Conservation (phyloP, 2,797 vertebrate species). For the Poeciliopsis turneri region DNA sequence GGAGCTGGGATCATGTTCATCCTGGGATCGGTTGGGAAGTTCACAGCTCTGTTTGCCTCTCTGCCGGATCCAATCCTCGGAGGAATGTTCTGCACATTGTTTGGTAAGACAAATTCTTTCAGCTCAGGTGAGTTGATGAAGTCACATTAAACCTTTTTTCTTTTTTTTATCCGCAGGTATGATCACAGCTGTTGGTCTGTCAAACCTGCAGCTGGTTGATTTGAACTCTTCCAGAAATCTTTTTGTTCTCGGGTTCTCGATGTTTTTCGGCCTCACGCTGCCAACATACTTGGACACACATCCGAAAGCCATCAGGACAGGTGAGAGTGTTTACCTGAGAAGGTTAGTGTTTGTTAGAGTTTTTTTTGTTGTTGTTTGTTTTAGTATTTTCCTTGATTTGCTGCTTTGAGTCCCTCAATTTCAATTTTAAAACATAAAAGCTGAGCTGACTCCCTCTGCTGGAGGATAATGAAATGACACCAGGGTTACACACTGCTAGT, state of each 20-base stretch:
- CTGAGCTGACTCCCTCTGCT: no score
- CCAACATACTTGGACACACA: slow-evolving; percentile 89
- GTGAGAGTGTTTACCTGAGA: slow-evolving; percentile 62
- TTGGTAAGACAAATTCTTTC: slow-evolving; percentile 79
- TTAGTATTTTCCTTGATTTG: background rate
- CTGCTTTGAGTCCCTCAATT: no score
- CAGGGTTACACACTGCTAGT: background rate
- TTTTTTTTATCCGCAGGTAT: slow-evolving; percentile 82
- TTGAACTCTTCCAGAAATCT: slow-evolving; percentile 97
- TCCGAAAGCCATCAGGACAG: slow-evolving; percentile 87
- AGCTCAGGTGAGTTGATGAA: background rate
- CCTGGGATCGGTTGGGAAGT: slow-evolving; percentile 92
- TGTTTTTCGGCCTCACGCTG: slow-evolving; percentile 93
- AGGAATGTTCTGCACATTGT: slow-evolving; percentile 97
- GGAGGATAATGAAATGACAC: background rate
- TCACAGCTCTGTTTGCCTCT: slow-evolving; percentile 94
- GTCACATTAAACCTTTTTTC: background rate
- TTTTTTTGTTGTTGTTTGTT: background rate
- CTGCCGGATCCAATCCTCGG: slow-evolving; percentile 95
- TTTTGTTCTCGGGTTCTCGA: slow-evolving; percentile 94
- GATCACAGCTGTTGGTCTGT: slow-evolving; percentile 96
- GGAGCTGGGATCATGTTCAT: slow-evolving; percentile 93
- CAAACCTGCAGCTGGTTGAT: slow-evolving; percentile 95
- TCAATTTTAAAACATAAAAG: no score
- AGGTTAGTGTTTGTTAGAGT: background rate